These are phyloP conservation scores for Reinhardtius hippoglossoides DNA, from an alignment of 2,113 vertebrate species.

Conservation along the genomic window DNA sequence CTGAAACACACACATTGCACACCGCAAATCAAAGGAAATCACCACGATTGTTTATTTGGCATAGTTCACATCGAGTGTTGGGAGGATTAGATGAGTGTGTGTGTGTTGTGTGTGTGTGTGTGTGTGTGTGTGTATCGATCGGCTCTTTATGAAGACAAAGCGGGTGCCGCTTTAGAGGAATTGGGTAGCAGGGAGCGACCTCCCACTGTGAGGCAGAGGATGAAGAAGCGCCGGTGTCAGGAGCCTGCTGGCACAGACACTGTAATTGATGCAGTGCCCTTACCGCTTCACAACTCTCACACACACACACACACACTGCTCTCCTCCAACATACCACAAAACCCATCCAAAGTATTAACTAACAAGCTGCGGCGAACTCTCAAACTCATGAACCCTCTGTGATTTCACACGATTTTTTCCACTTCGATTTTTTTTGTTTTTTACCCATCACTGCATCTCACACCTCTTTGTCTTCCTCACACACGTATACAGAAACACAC, in stretches of 20 bases:
- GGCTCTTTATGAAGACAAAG: conserved; percentile 80
- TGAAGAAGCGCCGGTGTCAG: conserved; percentile 80
- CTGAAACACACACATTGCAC: conserved; percentile 10
- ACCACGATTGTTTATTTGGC: conserved; percentile 24
- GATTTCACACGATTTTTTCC: conserved; percentile 24
- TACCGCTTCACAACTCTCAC: conserved; percentile 64
- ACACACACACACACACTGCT: conserved; percentile 32
- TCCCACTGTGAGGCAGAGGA: conserved; percentile 79
- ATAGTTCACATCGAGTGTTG: conserved; percentile 46
- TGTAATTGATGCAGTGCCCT: conserved; percentile 82
- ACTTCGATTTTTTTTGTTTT: conserved; percentile 5
- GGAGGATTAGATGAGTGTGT: conserved; percentile 42
- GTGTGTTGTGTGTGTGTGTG: conserved; percentile 68
- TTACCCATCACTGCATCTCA: conserved; percentile 1
- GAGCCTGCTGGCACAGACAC: conserved; percentile 80
- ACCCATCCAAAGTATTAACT: conserved; percentile 41
- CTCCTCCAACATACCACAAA: conserved; percentile 32
- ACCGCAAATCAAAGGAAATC: conserved; percentile 36
- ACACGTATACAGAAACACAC: conserved; percentile 20
- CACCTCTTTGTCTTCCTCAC: conserved; percentile 42
- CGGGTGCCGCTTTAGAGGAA: conserved; percentile 62
- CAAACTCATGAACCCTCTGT: conserved; percentile 23
- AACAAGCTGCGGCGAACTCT: conserved; percentile 58
- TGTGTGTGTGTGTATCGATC: conserved; percentile 77
- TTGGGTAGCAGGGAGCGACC: conserved; percentile 63